Evolutionary conservation across 2,113 vertebrate species (phyloP).

Genomic region (Trogon surrucura): DNA sequence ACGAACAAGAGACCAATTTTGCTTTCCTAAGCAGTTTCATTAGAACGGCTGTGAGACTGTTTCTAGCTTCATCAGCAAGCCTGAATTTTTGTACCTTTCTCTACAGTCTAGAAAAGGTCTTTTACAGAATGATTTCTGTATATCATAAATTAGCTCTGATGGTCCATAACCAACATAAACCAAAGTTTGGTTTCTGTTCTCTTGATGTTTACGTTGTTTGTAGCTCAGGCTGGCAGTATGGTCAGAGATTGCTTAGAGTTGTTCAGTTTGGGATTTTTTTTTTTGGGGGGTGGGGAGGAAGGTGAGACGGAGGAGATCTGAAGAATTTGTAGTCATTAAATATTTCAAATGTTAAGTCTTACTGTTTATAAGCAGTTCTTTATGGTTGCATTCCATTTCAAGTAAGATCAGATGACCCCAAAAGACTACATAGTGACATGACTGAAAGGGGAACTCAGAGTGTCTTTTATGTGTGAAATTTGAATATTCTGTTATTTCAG

Average conservation of each 20-base stretch:
- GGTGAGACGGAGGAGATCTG: neutral
- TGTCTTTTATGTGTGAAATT: neutral
- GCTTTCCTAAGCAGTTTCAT: neutral
- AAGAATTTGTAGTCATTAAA: neutral
- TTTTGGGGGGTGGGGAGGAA: accelerated
- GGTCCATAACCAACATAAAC: neutral
- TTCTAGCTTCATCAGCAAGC: neutral
- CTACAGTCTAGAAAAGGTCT: neutral
- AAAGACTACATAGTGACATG: neutral
- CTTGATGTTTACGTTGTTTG: neutral
- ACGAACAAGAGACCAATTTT: neutral
- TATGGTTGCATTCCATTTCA: neutral
- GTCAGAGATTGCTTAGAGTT: neutral
- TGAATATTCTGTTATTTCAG: slow-evolving; percentile 24
- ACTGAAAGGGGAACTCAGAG: slow-evolving; percentile 1
- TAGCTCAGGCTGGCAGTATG: neutral
- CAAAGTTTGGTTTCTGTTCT: neutral
- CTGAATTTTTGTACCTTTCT: neutral
- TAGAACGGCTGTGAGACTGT: neutral
- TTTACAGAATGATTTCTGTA: neutral
- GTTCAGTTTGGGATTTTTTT: neutral
- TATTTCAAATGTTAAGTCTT: neutral
- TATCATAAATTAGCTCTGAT: neutral
- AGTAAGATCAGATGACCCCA: neutral
- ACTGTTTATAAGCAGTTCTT: neutral